These are phyloP conservation scores for Chelonoidis abingdonii DNA, from an alignment of 2,113 vertebrate genomes.

Conservation along the genomic window DNA sequence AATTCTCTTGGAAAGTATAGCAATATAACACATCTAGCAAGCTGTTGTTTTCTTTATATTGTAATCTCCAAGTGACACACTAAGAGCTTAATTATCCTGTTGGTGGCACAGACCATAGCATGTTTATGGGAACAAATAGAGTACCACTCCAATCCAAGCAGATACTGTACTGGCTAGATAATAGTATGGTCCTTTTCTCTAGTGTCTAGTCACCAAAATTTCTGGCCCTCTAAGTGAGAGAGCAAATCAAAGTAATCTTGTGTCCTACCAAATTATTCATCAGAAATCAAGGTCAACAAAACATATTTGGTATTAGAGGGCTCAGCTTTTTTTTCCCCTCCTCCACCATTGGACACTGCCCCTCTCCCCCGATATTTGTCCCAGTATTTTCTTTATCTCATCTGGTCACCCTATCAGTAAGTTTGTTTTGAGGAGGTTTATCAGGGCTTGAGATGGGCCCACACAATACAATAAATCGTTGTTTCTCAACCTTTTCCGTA, in stretches of 20 bases:
- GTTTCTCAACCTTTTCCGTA: not conserved
- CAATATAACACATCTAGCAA: not conserved
- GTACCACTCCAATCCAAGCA: not conserved
- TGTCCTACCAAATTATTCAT: not conserved
- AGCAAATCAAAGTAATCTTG: not conserved
- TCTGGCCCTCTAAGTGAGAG: not conserved
- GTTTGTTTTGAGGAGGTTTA: not conserved
- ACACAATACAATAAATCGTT: not conserved
- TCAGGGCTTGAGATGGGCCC: not conserved
- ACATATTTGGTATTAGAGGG: not conserved
- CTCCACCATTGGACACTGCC: fast-evolving
- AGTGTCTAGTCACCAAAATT: not conserved
- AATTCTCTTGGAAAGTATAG: not conserved
- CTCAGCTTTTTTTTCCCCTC: too few species aligned
- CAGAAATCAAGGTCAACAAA: not conserved
- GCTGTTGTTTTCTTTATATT: not conserved
- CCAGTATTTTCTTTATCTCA: too few species aligned
- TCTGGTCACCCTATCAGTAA: not conserved
- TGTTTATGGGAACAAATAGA: not conserved
- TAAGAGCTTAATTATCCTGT: not conserved
- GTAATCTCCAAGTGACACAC: not conserved
- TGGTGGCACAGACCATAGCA: not conserved
- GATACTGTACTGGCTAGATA: not conserved
- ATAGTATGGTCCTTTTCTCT: not conserved
- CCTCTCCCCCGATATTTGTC: too few species aligned